A percentile compares a stretch with the other conserved stretches of the same genome.
phyloP scores from a whole-genome alignment of 2,113 vertebrate species.

The Campylorhamphus procurvoides region DNA sequence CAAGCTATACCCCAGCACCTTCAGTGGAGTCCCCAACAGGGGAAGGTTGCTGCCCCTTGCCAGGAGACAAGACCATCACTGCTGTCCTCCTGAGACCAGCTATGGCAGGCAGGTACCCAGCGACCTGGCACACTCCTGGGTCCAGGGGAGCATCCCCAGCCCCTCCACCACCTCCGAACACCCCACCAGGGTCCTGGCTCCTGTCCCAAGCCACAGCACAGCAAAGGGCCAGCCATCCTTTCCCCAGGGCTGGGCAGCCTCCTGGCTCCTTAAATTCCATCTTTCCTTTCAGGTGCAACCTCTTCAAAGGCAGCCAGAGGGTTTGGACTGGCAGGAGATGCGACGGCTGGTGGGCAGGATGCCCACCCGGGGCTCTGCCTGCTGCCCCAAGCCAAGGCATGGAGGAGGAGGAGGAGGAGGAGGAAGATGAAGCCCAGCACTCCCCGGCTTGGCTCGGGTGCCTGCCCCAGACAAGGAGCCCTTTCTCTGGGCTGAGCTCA shows the following conservation, averaged over 20 bases:
- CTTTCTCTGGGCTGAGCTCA: slow-evolving; percentile 36
- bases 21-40: background rate
- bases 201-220: background rate
- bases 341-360: background rate
- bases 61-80: fast-evolving
- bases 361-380: background rate
- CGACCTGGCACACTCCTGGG: fast-evolving
- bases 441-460: background rate
- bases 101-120: background rate
- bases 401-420: background rate
- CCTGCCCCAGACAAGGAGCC: slow-evolving; percentile 65
- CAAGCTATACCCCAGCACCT: fast-evolving
- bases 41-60: fast-evolving
- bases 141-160: background rate
- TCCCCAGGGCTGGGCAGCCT: background rate
- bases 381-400: background rate
- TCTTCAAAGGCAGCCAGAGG: background rate
- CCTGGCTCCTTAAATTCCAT: background rate
- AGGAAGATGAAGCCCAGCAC: background rate
- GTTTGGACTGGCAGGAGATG: slow-evolving; percentile 51
- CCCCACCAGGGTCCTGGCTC: background rate
- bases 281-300: slow-evolving; percentile 11
- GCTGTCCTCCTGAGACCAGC: background rate
- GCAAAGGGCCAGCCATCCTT: background rate
- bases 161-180: background rate